Percentiles rank a stretch among this genome's conserved stretches.
Conservation (phyloP, 2,113 vertebrate genomes). For the Brachirus orientalis region DNA sequence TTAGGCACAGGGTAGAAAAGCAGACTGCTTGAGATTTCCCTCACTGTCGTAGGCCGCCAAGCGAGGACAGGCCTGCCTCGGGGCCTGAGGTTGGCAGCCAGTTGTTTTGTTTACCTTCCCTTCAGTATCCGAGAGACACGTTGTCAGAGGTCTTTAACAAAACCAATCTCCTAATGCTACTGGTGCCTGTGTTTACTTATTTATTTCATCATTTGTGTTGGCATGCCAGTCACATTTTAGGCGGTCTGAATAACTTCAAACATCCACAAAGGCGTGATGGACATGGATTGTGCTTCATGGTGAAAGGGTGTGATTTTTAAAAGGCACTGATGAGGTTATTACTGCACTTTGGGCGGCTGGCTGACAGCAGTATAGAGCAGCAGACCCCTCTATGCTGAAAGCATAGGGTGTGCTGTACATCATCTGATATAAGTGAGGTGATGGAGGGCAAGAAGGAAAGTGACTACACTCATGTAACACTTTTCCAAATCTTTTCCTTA, state of each 20-base stretch:
- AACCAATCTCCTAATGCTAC: conserved; percentile 59
- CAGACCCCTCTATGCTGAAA: conserved; percentile 9
- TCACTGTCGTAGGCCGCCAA: conserved; percentile 35
- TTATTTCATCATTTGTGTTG: conserved; percentile 33
- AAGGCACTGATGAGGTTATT: conserved; percentile 55
- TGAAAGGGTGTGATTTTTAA: conserved; percentile 53
- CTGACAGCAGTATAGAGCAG: conserved; percentile 1
- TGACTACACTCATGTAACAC: background rate
- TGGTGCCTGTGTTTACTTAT: conserved; percentile 30
- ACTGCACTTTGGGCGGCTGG: conserved; percentile 8
- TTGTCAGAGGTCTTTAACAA: conserved; percentile 63
- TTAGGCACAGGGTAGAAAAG: conserved; percentile 38
- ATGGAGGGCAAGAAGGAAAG: background rate
- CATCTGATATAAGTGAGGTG: conserved; percentile 13
- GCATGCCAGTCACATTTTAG: conserved; percentile 52
- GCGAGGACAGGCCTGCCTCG: conserved; percentile 45
- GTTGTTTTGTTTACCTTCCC: conserved; percentile 71
- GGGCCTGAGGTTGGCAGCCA: conserved; percentile 54
- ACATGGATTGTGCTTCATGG: conserved; percentile 37
- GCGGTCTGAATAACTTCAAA: conserved; percentile 53
- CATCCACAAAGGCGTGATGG: conserved; percentile 56
- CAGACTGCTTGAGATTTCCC: conserved; percentile 44
- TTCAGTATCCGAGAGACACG: conserved; percentile 64
- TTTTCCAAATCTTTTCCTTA: conserved; percentile 39
- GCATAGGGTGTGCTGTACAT: conserved; percentile 8